phyloP scores from a whole-genome alignment of 2,797 vertebrate species.

The Gobio occitaniae region DNA sequence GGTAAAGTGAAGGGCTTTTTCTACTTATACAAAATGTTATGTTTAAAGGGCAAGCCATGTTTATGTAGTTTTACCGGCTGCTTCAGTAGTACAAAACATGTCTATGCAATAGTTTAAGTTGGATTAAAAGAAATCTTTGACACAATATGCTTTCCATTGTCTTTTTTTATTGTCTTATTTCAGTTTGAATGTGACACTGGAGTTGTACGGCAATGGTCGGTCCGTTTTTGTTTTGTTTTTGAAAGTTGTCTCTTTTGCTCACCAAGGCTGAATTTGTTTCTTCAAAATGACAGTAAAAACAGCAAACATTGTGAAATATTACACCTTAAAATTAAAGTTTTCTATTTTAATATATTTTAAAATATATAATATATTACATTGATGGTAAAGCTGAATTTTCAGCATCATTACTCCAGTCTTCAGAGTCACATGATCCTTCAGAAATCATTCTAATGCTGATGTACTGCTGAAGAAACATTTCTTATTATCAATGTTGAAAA shows the following conservation, averaged over 20 bases:
- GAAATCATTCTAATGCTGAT: neutral
- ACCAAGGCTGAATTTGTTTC: neutral
- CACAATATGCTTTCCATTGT: neutral
- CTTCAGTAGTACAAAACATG: constrained; percentile 4
- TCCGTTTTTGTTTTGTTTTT: neutral
- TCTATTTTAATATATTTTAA: neutral
- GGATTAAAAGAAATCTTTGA: constrained; percentile 32
- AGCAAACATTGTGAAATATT: neutral
- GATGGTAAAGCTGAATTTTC: neutral
- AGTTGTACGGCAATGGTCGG: neutral
- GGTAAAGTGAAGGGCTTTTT: constrained; percentile 65
- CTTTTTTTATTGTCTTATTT: neutral
- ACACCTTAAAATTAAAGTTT: neutral
- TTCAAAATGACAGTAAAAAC: neutral
- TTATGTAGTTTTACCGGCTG: neutral
- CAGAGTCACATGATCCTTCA: neutral
- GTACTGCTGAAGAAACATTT: neutral
- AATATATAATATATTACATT: neutral
- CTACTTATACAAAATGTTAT: constrained; percentile 55
- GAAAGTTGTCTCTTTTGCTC: neutral
- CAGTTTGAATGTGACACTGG: neutral
- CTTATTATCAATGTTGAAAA: no score
- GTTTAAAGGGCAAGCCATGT: constrained; percentile 46
- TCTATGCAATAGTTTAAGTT: constrained; percentile 28
- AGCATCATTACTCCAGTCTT: neutral